phyloP scores from a whole-genome alignment of 2,797 vertebrate genomes.

The Schizopygopsis malacanthus region DNA sequence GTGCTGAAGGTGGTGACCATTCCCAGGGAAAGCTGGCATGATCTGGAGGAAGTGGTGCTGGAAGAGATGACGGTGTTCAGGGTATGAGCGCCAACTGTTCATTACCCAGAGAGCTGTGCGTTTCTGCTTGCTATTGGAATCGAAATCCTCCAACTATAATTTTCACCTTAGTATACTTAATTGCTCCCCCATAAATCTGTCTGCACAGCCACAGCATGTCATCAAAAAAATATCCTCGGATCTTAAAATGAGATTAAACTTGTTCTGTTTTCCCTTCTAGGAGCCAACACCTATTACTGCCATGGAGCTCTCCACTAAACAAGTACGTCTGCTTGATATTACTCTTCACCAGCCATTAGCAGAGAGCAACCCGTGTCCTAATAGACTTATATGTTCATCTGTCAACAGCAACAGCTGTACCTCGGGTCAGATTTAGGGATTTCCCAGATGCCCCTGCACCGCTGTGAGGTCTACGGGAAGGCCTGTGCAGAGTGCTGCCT shows the following conservation, averaged over 20 bases:
- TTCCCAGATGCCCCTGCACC: constrained; percentile 94
- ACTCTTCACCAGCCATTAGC: constrained; percentile 17
- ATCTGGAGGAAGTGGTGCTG: constrained; percentile 96
- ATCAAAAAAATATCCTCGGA: constrained; percentile 31
- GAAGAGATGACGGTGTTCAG: constrained; percentile 98
- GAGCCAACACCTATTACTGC: constrained; percentile 90
- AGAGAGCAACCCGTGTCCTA: constrained; percentile 15
- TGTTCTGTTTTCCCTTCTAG: constrained; percentile 72
- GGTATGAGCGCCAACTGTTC: constrained; percentile 72
- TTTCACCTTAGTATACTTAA: constrained; percentile 43
- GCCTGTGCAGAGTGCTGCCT: constrained; percentile 98
- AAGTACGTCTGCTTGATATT: constrained; percentile 74
- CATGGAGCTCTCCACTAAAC: constrained; percentile 98
- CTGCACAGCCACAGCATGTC: constrained; percentile 9
- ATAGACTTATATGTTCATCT: constrained; percentile 52
- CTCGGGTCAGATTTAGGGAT: constrained; percentile 90
- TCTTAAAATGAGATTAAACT: constrained; percentile 36
- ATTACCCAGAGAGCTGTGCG: constrained; percentile 19
- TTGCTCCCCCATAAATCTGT: constrained; percentile 41
- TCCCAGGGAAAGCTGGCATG: constrained; percentile 97
- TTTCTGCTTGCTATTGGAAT: constrained; percentile 34
- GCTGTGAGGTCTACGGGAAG: constrained; percentile 95
- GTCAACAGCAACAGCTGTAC: constrained; percentile 94
- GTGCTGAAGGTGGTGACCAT: constrained; percentile 97
- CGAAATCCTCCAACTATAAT: constrained; percentile 35